Base-by-base conservation (phyloP, 35 echinoderm and acorn worm genomes). In the Patiria miniata region DNA sequence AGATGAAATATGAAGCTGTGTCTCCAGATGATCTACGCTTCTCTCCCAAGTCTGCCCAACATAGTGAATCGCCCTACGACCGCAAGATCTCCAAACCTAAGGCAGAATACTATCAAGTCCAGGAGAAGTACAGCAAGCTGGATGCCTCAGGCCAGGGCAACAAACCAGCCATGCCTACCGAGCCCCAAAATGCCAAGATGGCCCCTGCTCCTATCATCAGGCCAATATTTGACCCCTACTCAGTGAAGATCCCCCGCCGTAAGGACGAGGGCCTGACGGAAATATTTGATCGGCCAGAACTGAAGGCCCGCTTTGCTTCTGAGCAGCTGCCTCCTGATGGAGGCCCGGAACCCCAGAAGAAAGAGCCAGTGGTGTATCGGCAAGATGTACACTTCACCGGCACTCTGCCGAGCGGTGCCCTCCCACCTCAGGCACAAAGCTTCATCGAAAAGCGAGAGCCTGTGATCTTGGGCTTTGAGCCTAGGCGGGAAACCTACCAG, bases 141-240 rank as follows among this genome's bases (percentile, higher is more conserved):
- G 34, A 30, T 23, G 10, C 0, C 14, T 73, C 14, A 26, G 34
- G 0, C 65, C 65, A 36, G 34, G 34, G 26, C 21, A 28, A 73
- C 10, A 73, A 23, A 14, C 21, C 30, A 14, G 34, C 29, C 26
- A 6, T 26, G 26, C 65, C 65, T 0, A 16, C 65, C 8, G 65
- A 73, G 65, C 26, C 65, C 34, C 65, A 73, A 10, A 73, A 73
- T 32, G 65, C 29, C 8, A 73, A 73, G 65, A 73, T 73, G 65
- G 34, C 7, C 65, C 65, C 65, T 32, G 19, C 65, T 14, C 65
- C 65, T 3, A 73, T 73, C 29, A 73, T 73, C 34, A 26, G 65
- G 9, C 65, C 65, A 34, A 73, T 73, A 73, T 73, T 73, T 73
- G 65, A 73, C 34, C 65, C 65, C 65, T 73, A 73, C 29, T 73